A percentile compares a stretch with the other conserved stretches of the same genome.
phyloP scores from a whole-genome alignment of 2,888 invertebrate genomes.

The Xylota segnis region DNA sequence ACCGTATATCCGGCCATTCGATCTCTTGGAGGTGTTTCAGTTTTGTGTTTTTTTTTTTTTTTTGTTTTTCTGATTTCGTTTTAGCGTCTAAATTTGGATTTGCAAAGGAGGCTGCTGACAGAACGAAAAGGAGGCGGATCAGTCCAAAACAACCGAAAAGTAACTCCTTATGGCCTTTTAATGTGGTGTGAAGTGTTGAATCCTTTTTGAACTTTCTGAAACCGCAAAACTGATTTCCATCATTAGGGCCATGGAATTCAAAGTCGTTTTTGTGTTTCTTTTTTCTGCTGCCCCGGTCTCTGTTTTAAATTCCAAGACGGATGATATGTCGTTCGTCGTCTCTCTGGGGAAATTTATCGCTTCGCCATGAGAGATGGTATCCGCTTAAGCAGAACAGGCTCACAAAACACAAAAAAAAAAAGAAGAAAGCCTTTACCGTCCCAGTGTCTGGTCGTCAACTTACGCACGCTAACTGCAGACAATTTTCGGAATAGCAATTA shows the following conservation, averaged over 20 bases:
- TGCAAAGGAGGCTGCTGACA: conserved; percentile 31
- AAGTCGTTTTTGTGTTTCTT: conserved; percentile 37
- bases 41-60: no score
- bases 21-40: conserved; percentile 45
- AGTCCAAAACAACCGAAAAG: conserved; percentile 56
- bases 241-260: conserved; percentile 72
- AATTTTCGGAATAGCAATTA: conserved; percentile 73
- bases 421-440: conserved; percentile 22
- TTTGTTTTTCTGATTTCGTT: conserved; percentile 36
- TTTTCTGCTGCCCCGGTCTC: conserved; percentile 46
- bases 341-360: conserved; percentile 76
- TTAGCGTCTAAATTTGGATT: conserved; percentile 69
- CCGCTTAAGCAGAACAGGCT: conserved; percentile 57
- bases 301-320: conserved; percentile 70
- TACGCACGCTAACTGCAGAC: conserved; percentile 61
- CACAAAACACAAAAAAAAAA: no score
- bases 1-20: conserved; percentile 64
- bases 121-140: conserved; percentile 59
- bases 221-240: conserved; percentile 76
- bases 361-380: conserved; percentile 68
- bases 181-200: conserved; percentile 73
- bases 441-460: conserved; percentile 33
- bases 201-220: conserved; percentile 61
- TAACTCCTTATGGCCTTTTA: conserved; percentile 62
- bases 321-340: conserved; percentile 70